phyloP scores from a whole-genome alignment of 1,140 invertebrate species.

The Zaprionus kolodkinae region DNA sequence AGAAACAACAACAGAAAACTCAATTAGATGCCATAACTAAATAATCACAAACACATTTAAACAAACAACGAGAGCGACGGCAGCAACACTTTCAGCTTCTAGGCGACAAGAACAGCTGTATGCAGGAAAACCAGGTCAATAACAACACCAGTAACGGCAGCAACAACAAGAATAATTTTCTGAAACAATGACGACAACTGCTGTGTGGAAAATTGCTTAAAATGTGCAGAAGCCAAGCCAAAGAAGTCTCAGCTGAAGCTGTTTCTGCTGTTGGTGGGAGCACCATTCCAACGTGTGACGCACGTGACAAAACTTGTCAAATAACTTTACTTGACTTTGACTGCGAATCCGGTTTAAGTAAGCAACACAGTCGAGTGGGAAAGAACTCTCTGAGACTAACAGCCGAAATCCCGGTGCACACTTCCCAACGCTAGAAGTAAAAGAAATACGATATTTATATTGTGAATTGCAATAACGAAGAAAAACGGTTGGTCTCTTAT shows the following conservation, averaged over 20 bases:
- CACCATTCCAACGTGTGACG: constrained; percentile 77
- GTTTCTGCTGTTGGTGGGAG: constrained; percentile 12
- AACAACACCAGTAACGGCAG: constrained; percentile 40
- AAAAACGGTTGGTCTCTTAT: constrained; percentile 27
- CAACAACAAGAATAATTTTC: constrained; percentile 42
- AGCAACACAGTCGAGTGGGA: constrained; percentile 41
- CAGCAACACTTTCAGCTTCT: constrained; percentile 43
- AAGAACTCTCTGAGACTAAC: background rate
- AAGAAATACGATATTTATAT: constrained; percentile 42
- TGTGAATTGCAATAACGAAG: constrained; percentile 47
- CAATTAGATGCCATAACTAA: constrained; percentile 82
- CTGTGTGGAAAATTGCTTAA: constrained; percentile 73
- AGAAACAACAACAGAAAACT: constrained; percentile 68
- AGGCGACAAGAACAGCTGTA: constrained; percentile 43
- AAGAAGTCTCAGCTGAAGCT: constrained; percentile 4
- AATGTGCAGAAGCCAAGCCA: constrained; percentile 59
- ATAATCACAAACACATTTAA: constrained; percentile 82
- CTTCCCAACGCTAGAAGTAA: background rate
- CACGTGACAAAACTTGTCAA: constrained; percentile 83
- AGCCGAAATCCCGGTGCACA: constrained; percentile 12
- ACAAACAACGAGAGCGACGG: constrained; percentile 59
- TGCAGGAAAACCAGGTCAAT: constrained; percentile 64
- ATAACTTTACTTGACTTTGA: constrained; percentile 76
- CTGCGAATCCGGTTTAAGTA: constrained; percentile 57
- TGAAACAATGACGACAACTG: constrained; percentile 57